Conservation (phyloP, 1,140 invertebrate genomes). For the Drosophila orosa region DNA sequence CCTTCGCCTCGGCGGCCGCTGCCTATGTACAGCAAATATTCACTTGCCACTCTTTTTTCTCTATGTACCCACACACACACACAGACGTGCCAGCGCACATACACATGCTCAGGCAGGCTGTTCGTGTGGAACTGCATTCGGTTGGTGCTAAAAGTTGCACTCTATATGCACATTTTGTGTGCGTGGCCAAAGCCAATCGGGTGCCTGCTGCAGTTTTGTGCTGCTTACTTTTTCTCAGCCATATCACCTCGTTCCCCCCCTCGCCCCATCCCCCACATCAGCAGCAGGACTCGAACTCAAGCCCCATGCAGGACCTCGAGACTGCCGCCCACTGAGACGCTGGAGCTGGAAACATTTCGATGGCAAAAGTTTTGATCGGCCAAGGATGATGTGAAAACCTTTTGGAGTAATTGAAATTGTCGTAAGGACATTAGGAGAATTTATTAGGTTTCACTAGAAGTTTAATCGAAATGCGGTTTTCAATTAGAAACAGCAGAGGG, state of each 20-base stretch:
- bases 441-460: background rate
- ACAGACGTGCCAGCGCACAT: slow-evolving; percentile 5
- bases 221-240: slow-evolving; percentile 64
- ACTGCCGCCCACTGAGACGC: slow-evolving; percentile 27
- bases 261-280: background rate
- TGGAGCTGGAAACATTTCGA: slow-evolving; percentile 29
- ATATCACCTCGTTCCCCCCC: background rate
- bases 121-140: slow-evolving; percentile 78
- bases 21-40: slow-evolving; percentile 79
- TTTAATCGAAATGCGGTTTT: background rate
- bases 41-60: slow-evolving; percentile 69
- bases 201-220: slow-evolving; percentile 66
- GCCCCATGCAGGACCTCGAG: slow-evolving; percentile 18
- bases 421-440: slow-evolving; percentile 22
- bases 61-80: slow-evolving; percentile 38
- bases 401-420: slow-evolving; percentile 39
- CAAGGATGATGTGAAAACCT: slow-evolving; percentile 41
- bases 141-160: slow-evolving; percentile 84
- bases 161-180: slow-evolving; percentile 84
- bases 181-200: slow-evolving; percentile 81
- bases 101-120: slow-evolving; percentile 36
- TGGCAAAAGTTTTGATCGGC: slow-evolving; percentile 12
- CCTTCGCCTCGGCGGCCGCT: slow-evolving; percentile 31
- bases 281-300: slow-evolving; percentile 16
- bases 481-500: background rate